These are phyloP conservation scores for Pammene aurita DNA, from an alignment of 2,888 invertebrate species.

Conservation along the genomic window DNA sequence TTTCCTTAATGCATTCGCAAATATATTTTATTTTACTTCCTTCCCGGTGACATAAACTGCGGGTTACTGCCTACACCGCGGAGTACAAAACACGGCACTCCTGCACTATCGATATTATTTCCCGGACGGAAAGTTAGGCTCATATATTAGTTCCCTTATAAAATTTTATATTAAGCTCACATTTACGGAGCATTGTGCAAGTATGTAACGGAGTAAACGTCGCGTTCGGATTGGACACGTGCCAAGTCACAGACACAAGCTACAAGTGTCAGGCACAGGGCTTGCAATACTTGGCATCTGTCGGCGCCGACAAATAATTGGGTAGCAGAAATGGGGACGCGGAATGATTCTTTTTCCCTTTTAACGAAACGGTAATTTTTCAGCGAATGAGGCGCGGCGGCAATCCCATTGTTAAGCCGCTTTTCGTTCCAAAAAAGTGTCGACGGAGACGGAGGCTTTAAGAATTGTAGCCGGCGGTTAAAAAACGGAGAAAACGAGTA, in stretches of 20 bases:
- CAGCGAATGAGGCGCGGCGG: constrained; percentile 43
- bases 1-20: constrained; percentile 25
- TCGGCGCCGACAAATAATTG: constrained; percentile 66
- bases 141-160: constrained; percentile 30
- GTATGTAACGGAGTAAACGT: constrained; percentile 38
- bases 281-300: constrained; percentile 55
- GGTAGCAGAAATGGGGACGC: constrained; percentile 65
- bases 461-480: constrained; percentile 51
- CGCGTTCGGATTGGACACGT: constrained; percentile 57
- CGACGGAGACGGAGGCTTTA: constrained; percentile 37
- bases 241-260: constrained; percentile 69
- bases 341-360: constrained; percentile 55
- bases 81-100: constrained; percentile 20
- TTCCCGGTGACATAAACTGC: constrained; percentile 14
- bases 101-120: constrained; percentile 29
- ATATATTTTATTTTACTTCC: constrained; percentile 17
- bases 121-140: constrained; percentile 17
- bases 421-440: constrained; percentile 36
- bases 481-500: constrained; percentile 51
- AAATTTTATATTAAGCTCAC: constrained; percentile 30
- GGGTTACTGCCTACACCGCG: constrained; percentile 14
- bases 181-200: constrained; percentile 29
- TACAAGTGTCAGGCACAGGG: constrained; percentile 72
- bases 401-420: constrained; percentile 46
- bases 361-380: constrained; percentile 44